Base-by-base conservation (phyloP, 2,888 invertebrate species). In the Notodonta ziczac region DNA sequence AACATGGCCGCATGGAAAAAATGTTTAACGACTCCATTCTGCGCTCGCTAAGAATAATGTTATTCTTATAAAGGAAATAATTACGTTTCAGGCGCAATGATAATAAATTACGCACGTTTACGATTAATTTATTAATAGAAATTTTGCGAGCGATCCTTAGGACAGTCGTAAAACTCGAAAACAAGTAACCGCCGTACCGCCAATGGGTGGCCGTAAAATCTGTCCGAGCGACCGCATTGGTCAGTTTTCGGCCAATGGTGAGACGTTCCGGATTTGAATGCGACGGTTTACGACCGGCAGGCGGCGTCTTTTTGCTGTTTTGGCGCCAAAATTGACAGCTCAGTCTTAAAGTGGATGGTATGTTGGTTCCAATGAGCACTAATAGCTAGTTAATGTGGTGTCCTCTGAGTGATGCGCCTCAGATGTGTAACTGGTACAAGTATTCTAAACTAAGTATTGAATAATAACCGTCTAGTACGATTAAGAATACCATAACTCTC, bases 51-150 rank as follows among this genome's bases (percentile, higher is more conserved):
- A 78, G 70, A 82, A 80, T 87, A 83, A 87, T 86, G 86, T 89
- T 87, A 87, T 87, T 87, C 88, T 89, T 88, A 88, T 90, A 90
- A 90, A 90, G 89, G 88, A 90, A 91, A 92, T 91, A 91, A 93
- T 92, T 91, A 80, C 76, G 73, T 70, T 39, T 74, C 74, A 80
- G 85, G 80, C 84, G 90, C 86, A 87, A 87, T 88, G 87, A 87
- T 84, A 87, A 89, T 93, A 91, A 91, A 91, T 91, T 89, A 89
- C 85, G 72, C 70, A 78, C 81, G 79, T 91, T 92, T 91, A 92
- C 90, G 91, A 89, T 88, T 90, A 90, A 91, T 92, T 91, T 93
- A 93, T 91, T 93, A 93, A 91, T 93, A 93, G 93, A 92, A 92
- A 89, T 90, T 93, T 93, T 81, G 92, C 92, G 89, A 88, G 87